Evolutionary conservation across 2,888 invertebrate genomes (phyloP).

Genomic region (Colostygia pectinataria): DNA sequence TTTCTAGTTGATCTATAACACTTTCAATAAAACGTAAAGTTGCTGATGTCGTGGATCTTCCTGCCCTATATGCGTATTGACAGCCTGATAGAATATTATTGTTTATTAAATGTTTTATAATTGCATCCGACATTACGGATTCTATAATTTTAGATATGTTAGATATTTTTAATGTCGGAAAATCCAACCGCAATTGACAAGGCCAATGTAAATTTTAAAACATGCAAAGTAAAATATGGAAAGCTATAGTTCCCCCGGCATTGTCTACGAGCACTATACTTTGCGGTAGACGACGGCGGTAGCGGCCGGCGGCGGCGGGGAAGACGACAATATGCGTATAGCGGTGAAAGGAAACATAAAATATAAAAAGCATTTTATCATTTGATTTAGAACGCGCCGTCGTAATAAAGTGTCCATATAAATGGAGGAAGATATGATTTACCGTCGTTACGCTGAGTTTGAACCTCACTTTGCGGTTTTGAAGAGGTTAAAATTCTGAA

Average conservation of each 20-base stretch:
- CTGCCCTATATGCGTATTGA: no score
- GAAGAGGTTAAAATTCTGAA: conserved; percentile 55
- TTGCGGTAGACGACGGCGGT: conserved; percentile 42
- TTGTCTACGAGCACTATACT: conserved; percentile 20
- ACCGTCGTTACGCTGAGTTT: conserved; percentile 67
- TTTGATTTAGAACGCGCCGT: conserved; percentile 80
- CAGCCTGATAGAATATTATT: no score
- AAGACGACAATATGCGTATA: conserved; percentile 69
- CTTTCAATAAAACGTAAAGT: no score
- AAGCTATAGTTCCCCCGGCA: conserved; percentile 2
- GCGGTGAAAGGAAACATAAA: conserved; percentile 73
- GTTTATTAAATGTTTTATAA: no score
- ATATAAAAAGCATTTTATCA: conserved; percentile 81
- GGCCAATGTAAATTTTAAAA: not conserved
- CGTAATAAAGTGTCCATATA: conserved; percentile 81
- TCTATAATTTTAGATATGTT: no score
- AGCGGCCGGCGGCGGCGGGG: conserved; percentile 38
- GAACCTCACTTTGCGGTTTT: conserved; percentile 56
- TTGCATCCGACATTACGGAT: no score
- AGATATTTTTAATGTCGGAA: no score
- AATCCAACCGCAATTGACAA: not conserved
- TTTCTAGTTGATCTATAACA: no score
- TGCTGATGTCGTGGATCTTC: no score
- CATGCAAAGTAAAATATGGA: conserved; percentile 13
- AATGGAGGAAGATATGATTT: conserved; percentile 79